Evolutionary conservation across 2,113 vertebrate genomes (phyloP).

Genomic region (Sphaerodactylus townsendi): DNA sequence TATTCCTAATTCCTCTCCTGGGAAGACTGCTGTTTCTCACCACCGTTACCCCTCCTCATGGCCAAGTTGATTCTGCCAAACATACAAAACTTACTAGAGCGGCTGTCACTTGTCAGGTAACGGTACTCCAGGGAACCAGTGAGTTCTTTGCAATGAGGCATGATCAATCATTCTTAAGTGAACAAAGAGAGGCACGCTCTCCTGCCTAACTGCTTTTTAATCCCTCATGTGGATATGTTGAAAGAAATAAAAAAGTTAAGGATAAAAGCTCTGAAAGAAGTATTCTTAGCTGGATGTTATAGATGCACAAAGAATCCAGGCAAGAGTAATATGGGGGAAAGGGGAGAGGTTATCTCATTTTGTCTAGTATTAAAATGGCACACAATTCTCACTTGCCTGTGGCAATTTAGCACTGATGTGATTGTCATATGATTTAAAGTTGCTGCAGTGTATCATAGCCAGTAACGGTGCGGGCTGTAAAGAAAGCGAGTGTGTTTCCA

Average conservation of each 20-base stretch:
- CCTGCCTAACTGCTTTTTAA: neutral
- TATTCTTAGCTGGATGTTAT: neutral
- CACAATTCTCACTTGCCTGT: rapidly evolving
- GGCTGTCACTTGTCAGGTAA: neutral
- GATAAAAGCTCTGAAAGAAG: rapidly evolving
- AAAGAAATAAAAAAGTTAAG: neutral
- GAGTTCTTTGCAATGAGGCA: neutral
- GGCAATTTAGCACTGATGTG: neutral
- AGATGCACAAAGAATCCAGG: neutral
- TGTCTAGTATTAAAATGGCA: neutral
- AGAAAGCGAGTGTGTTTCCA: neutral
- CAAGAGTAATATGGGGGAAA: neutral
- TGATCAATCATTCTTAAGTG: neutral
- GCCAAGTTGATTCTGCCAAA: neutral
- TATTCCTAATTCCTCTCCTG: neutral
- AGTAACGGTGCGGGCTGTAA: neutral
- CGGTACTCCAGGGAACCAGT: neutral
- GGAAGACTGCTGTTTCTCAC: neutral
- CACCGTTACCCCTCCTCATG: neutral
- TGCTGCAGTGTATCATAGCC: neutral
- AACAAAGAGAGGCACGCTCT: neutral
- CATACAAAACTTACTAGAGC: neutral
- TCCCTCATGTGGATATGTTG: neutral
- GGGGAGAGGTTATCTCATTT: neutral
- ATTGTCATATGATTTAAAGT: neutral